Evolutionary conservation across 2,113 vertebrate species (phyloP), one percentile per base, ranked within the genome.

Genomic region (Macquaria ambigua): DNA sequence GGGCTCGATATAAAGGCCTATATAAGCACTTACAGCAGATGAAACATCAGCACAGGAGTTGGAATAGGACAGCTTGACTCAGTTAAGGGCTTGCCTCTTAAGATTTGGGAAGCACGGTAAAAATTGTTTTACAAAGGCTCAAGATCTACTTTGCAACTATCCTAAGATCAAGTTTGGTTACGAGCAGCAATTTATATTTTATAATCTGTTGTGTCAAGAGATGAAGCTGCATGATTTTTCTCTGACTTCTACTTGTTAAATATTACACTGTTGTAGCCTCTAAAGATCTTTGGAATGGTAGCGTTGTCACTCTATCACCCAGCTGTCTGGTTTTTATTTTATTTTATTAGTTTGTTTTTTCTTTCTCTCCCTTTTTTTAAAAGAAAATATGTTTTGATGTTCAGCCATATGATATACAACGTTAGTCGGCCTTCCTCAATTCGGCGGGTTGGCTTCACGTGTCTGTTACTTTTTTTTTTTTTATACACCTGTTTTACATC

Each of bases 201-300:
- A 79, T 75, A 86, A 85, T 66, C 81, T 66, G 73, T 81, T 69
- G 77, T 85, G 88, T 93, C 71, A 85, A 85, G 67, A 86, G 85
- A 88, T 84, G 18, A 90, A 84, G 91, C 89, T 90, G 92, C 93
- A 94, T 94, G 93, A 84, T 83, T 86, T 90, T 80, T 91, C 81
- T 88, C 84, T 87, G 77, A 82, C 88, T 72, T 86, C 74, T 88
- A 83, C 82, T 46, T 87, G 86, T 86, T 89, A 41, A 83, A 83
- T 87, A 88, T 87, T 84, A 79, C 67, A 77, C 77, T 91, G 85
- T 74, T 82, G 86, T 92, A 88, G 87, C 87, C 64, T 87, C 64
- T 87, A 64, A 88, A 72, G 55, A 71, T 84, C 56, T 77, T 77
- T 81, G 77, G 67, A 87, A 66, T 62, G 39, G 91, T 90, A 89